Evolutionary conservation across 1,140 invertebrate species (phyloP).

Genomic region (Lordiphosa mommai): DNA sequence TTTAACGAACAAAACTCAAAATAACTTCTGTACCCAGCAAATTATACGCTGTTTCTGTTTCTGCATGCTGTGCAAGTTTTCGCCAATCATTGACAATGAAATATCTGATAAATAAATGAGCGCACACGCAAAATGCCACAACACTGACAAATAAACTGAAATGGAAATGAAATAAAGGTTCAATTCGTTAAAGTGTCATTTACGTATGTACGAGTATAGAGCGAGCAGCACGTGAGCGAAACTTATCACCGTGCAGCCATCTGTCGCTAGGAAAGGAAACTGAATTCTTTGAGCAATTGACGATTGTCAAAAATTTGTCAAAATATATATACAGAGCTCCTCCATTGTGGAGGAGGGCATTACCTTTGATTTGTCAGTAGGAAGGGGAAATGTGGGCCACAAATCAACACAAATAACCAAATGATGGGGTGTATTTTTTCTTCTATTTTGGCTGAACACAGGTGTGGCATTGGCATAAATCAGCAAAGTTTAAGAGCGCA

Average conservation of each 20-base stretch:
- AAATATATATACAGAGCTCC: constrained; percentile 32
- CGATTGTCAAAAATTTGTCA: constrained; percentile 73
- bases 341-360: constrained; percentile 1
- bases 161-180: constrained; percentile 55
- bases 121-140: constrained; percentile 11
- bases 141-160: constrained; percentile 39
- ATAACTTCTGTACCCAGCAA: too few relatives aligned
- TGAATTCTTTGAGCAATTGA: constrained; percentile 46
- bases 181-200: constrained; percentile 52
- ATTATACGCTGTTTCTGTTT: too few relatives aligned
- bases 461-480: constrained; percentile 51
- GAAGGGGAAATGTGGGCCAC: constrained; percentile 43
- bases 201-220: constrained; percentile 13
- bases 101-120: constrained; percentile 25
- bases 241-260: constrained; percentile 54
- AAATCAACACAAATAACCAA: constrained; percentile 68
- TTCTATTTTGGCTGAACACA: too few relatives aligned
- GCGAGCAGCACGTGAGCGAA: constrained; percentile 52
- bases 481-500: constrained; percentile 25
- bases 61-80: too few relatives aligned
- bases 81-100: too few relatives aligned
- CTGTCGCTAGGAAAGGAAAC: constrained; percentile 28
- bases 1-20: too few relatives aligned
- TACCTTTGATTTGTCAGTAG: constrained; percentile 41
- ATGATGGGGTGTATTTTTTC: constrained; percentile 56